Evolutionary conservation across 2,888 invertebrate species (phyloP).

Genomic region (Agrotis puta): DNA sequence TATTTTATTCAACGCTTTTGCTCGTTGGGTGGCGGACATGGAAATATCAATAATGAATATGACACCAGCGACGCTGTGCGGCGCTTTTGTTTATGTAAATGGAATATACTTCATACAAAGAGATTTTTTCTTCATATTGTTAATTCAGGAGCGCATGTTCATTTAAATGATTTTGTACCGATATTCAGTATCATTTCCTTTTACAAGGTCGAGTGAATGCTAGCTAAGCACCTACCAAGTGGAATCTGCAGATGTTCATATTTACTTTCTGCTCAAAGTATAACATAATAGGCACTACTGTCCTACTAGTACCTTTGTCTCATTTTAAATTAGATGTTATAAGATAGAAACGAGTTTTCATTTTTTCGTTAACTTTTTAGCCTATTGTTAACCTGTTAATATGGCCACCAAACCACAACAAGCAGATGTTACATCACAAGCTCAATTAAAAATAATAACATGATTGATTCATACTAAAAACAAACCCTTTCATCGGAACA

Average conservation of each 20-base stretch:
- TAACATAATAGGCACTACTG: too few species aligned
- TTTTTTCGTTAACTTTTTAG: slow-evolving; percentile 4
- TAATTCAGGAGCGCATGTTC: slow-evolving; percentile 49
- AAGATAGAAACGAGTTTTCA: slow-evolving; percentile 1
- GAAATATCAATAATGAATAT: slow-evolving; percentile 84
- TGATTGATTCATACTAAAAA: slow-evolving; percentile 81
- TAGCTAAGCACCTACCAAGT: neutral
- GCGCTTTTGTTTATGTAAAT: slow-evolving; percentile 78
- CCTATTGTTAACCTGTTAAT: slow-evolving; percentile 47
- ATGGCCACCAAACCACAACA: slow-evolving; percentile 57
- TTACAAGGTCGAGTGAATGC: slow-evolving; percentile 32
- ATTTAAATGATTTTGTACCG: slow-evolving; percentile 43
- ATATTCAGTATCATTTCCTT: slow-evolving; percentile 45
- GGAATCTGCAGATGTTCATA: neutral
- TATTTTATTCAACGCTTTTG: slow-evolving; percentile 88
- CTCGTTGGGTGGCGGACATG: slow-evolving; percentile 87
- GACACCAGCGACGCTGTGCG: slow-evolving; percentile 79
- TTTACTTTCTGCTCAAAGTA: neutral
- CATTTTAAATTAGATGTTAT: slow-evolving; percentile 15
- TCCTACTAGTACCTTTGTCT: neutral
- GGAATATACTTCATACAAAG: slow-evolving; percentile 69
- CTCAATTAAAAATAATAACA: slow-evolving; percentile 86
- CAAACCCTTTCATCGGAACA: slow-evolving; percentile 82
- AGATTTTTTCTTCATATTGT: slow-evolving; percentile 57
- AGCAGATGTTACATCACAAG: slow-evolving; percentile 79